Evolutionary conservation across 2,888 invertebrate species (phyloP).

Genomic region (Plagodis dolabraria): DNA sequence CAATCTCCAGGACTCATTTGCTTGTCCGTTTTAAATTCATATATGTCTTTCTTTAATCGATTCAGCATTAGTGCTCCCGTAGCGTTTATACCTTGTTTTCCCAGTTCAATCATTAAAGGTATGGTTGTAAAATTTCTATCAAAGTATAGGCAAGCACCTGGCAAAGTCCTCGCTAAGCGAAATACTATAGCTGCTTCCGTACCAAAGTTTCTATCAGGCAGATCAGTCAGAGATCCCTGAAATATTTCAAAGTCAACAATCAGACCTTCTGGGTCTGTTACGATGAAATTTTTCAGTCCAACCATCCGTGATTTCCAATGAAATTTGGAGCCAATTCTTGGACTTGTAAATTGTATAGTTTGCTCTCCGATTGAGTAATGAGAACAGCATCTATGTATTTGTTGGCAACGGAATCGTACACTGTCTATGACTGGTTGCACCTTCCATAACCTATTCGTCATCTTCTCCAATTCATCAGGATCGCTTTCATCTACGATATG

Average conservation of each 20-base stretch:
- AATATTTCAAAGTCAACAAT: slow-evolving; percentile 43
- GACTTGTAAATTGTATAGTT: slow-evolving; percentile 36
- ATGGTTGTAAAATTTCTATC: slow-evolving; percentile 25
- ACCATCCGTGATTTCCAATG: slow-evolving; percentile 49
- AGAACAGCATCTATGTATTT: slow-evolving; percentile 30
- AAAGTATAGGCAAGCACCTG: slow-evolving; percentile 21
- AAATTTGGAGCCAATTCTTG: slow-evolving; percentile 37
- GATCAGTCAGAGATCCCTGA: slow-evolving; percentile 32
- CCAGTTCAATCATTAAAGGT: slow-evolving; percentile 34
- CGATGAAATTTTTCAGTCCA: slow-evolving; percentile 55
- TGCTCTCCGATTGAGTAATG: slow-evolving; percentile 39
- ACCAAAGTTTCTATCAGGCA: slow-evolving; percentile 32
- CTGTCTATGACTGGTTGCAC: slow-evolving; percentile 45
- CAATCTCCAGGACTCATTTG: slow-evolving; percentile 35
- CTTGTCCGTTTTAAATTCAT: slow-evolving; percentile 32
- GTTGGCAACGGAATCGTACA: slow-evolving; percentile 40
- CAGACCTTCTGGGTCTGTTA: slow-evolving; percentile 40
- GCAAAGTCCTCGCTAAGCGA: slow-evolving; percentile 33
- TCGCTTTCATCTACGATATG: slow-evolving; percentile 17
- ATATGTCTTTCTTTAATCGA: slow-evolving; percentile 17
- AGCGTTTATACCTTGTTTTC: slow-evolving; percentile 25
- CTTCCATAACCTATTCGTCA: slow-evolving; percentile 29
- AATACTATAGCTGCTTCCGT: slow-evolving; percentile 35
- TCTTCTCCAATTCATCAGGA: slow-evolving; percentile 28
- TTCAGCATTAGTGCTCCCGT: slow-evolving; percentile 19